Evolutionary conservation across 2,797 vertebrate species (phyloP).

Genomic region (Ctenochaetus hawaiiensis): DNA sequence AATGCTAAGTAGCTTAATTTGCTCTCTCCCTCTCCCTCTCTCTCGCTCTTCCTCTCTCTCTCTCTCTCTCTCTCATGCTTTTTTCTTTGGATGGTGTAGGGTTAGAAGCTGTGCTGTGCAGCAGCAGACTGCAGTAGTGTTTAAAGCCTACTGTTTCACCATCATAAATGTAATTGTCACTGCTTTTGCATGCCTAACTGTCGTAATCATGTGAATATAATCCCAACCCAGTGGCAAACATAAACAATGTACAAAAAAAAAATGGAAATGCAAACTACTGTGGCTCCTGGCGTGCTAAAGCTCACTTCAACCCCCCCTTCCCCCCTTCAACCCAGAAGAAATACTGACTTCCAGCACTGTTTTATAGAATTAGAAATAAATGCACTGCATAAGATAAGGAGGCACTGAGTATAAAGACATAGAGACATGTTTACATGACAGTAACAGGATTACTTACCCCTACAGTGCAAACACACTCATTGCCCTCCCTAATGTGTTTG

Average conservation of each 20-base stretch:
- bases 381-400: constrained; percentile 39
- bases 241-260: constrained; percentile 72
- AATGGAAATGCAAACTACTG: constrained; percentile 62
- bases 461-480: constrained; percentile 29
- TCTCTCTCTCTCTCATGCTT: background rate
- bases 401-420: constrained; percentile 19
- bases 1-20: constrained; percentile 80
- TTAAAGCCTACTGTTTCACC: constrained; percentile 70
- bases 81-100: constrained; percentile 31
- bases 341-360: constrained; percentile 42
- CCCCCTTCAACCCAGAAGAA: constrained; percentile 26
- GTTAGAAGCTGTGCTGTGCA: constrained; percentile 60
- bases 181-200: constrained; percentile 62
- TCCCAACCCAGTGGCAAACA: constrained; percentile 77
- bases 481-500: constrained; percentile 17
- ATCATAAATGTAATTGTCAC: constrained; percentile 67
- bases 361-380: constrained; percentile 42
- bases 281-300: constrained; percentile 62
- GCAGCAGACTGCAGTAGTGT: constrained; percentile 72
- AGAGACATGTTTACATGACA: constrained; percentile 58
- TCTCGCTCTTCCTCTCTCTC: background rate
- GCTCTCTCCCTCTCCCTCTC: constrained; percentile 17
- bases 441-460: constrained; percentile 61
- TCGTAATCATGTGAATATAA: constrained; percentile 77
- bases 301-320: constrained; percentile 13